Percentiles rank a stretch among this genome's conserved stretches.
These are phyloP conservation scores for Apeltes quadracus DNA, from an alignment of 2,113 vertebrate species.

Conservation along the genomic window DNA sequence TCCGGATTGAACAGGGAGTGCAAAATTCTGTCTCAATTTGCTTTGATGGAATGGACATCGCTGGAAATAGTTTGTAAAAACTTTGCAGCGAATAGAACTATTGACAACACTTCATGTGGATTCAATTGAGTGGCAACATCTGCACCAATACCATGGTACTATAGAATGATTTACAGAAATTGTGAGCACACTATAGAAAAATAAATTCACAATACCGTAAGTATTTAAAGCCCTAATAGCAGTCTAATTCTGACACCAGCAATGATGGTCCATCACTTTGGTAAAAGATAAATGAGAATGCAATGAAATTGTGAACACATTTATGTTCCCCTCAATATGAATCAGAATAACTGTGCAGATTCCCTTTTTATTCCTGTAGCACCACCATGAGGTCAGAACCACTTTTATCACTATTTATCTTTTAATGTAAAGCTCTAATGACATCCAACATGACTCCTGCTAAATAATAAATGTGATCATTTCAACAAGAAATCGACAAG, in stretches of 20 bases:
- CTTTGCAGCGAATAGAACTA: not conserved
- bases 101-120: not conserved
- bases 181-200: not conserved
- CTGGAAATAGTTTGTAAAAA: not conserved
- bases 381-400: not conserved
- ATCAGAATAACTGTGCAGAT: not conserved
- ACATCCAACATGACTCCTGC: not conserved
- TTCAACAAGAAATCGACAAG: not conserved
- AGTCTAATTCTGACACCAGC: not conserved
- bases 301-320: not conserved
- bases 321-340: not conserved
- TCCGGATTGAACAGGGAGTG: not conserved
- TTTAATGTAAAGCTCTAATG: not conserved
- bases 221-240: not conserved
- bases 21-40: not conserved
- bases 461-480: not conserved
- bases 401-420: not conserved
- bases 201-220: not conserved
- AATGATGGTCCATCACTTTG: not conserved
- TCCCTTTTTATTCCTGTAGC: not conserved
- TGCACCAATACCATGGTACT: not conserved
- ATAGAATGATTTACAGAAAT: not conserved
- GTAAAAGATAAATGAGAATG: not conserved
- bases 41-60: not conserved
- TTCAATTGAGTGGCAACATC: not conserved